Evolutionary conservation across 2,797 vertebrate genomes (phyloP).

Genomic region (Coregonus sp.): DNA sequence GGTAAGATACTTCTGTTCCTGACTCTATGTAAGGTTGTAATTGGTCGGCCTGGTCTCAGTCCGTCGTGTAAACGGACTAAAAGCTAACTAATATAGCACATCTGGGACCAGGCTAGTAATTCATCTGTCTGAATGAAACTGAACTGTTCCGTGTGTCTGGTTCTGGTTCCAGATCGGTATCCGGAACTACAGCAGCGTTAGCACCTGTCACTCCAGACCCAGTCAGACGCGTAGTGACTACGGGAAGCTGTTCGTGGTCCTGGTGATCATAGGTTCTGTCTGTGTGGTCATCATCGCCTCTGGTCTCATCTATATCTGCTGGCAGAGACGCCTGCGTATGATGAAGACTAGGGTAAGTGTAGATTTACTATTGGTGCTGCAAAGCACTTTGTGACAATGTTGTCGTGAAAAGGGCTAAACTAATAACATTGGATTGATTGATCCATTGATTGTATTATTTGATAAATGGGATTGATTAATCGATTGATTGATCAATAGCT

Average conservation of each 20-base stretch:
- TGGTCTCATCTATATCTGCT: slow-evolving; percentile 95
- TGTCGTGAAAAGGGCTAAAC: too few relatives aligned
- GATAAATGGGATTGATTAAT: too few relatives aligned
- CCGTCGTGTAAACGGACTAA: too few relatives aligned
- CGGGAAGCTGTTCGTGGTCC: slow-evolving; percentile 92
- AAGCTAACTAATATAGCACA: too few relatives aligned
- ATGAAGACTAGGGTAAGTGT: slow-evolving; percentile 86
- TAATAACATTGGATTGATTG: too few relatives aligned
- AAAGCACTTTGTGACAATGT: too few relatives aligned
- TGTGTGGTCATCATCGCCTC: slow-evolving; percentile 95
- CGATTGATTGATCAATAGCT: too few relatives aligned
- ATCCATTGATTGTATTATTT: too few relatives aligned
- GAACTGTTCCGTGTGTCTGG: background rate
- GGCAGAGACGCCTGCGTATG: slow-evolving; percentile 89
- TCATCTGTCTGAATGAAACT: too few relatives aligned
- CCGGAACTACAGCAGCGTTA: slow-evolving; percentile 86
- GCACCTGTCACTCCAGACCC: slow-evolving; percentile 83
- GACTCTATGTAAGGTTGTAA: background rate
- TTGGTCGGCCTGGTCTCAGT: too few relatives aligned
- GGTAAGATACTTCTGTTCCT: slow-evolving; percentile 69
- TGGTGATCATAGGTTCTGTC: slow-evolving; percentile 94
- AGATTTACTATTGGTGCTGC: background rate
- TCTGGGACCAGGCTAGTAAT: too few relatives aligned
- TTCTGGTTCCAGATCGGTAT: slow-evolving; percentile 83
- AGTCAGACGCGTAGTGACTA: slow-evolving; percentile 91